These are phyloP conservation scores for Scarus forsteni DNA, from an alignment of 2,797 vertebrate species.

Conservation along the genomic window DNA sequence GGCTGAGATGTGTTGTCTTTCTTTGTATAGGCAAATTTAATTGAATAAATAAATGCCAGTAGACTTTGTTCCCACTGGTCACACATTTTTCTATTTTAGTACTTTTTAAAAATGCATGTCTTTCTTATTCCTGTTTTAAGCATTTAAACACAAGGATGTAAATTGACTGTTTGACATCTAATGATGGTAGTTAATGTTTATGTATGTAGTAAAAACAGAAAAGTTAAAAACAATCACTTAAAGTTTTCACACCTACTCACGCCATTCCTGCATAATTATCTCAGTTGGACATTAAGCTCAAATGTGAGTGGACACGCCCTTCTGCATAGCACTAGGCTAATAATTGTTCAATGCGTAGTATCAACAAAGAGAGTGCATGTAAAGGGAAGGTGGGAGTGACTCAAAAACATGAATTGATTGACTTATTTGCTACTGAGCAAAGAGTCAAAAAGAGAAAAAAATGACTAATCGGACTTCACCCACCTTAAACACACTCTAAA, in stretches of 20 bases:
- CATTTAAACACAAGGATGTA: no score
- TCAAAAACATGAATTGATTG: constrained; percentile 20
- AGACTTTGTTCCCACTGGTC: no score
- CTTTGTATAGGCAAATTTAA: no score
- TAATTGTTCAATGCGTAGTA: background rate
- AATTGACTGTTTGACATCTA: no score
- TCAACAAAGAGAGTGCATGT: constrained; percentile 2
- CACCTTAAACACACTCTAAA: constrained; percentile 16
- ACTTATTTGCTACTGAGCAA: constrained; percentile 41
- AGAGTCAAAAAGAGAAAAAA: constrained; percentile 15
- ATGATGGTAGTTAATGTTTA: no score
- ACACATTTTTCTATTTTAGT: no score
- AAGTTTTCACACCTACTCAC: background rate
- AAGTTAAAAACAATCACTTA: no score
- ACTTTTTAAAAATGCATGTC: no score
- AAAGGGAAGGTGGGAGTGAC: constrained; percentile 5
- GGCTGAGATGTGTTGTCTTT: no score
- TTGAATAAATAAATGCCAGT: no score
- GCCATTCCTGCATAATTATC: background rate
- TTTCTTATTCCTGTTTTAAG: no score
- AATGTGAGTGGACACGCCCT: background rate
- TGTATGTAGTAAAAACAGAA: no score
- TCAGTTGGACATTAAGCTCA: background rate
- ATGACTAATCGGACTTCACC: constrained; percentile 34
- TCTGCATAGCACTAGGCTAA: background rate